Percentiles rank a stretch among this genome's conserved stretches.
Conservation (phyloP, 2,113 vertebrate genomes). For the Xyrauchen texanus region DNA sequence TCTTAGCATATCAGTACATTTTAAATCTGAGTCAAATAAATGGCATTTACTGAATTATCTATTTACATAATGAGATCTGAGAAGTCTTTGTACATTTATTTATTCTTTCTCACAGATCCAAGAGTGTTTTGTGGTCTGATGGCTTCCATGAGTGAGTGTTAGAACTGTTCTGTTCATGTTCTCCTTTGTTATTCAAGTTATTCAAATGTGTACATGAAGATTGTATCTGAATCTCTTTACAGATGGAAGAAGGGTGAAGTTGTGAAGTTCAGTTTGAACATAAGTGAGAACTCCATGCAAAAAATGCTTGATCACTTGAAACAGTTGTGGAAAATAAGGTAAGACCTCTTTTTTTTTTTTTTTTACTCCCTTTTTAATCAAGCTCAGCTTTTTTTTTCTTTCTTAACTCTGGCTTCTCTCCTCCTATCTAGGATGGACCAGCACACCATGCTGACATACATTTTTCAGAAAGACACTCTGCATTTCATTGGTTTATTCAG, state of each 20-base stretch:
- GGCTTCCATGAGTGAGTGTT: slow-evolving; percentile 30
- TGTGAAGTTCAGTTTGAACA: slow-evolving; percentile 29
- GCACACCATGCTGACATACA: slow-evolving; percentile 31
- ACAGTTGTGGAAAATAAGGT: slow-evolving; percentile 50
- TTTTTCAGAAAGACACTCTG: slow-evolving; percentile 12
- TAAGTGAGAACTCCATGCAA: slow-evolving; percentile 48
- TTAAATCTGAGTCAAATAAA: no score
- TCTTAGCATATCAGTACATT: no score
- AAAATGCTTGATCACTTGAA: slow-evolving; percentile 42
- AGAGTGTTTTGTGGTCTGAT: not conserved
- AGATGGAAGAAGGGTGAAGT: not conserved
- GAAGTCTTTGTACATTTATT: not conserved
- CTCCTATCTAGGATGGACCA: slow-evolving; percentile 27
- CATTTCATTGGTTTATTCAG: slow-evolving; percentile 24
- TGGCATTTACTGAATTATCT: no score
- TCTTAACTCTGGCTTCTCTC: not conserved
- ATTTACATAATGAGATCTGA: no score
- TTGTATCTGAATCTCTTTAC: not conserved
- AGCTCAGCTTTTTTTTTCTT: no score
- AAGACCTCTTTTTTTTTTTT: not conserved
- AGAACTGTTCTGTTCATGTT: not conserved
- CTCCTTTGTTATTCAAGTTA: not conserved
- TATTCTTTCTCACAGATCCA: slow-evolving; percentile 33
- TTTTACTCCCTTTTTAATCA: not conserved
- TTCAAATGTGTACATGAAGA: not conserved